Evolutionary conservation across 2,888 invertebrate species (phyloP), one percentile per base, ranked within the genome.

Genomic region (Lasioglossum figueresi): DNA sequence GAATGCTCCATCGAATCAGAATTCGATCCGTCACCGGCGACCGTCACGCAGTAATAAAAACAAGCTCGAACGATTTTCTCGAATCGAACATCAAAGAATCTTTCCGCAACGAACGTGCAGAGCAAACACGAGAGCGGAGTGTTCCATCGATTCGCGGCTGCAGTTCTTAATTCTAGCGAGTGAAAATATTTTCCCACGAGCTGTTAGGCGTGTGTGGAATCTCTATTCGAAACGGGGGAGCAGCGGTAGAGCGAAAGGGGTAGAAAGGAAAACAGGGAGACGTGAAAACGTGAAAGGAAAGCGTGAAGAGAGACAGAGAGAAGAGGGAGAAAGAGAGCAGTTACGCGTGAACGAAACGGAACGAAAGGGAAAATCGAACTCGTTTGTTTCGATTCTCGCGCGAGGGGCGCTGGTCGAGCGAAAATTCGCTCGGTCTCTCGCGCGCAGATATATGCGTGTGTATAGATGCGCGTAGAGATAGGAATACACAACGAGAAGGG

Each of bases 81-180:
- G 56, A 56, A 56, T 56, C 1, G 56, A 56, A 56, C n/a, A n/a
- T n/a, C n/a, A 56, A 56, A 10, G n/a, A 56, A n/a, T 56, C n/a
- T n/a, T n/a, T 56, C 12, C 10, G n/a, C 52, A 56, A n/a, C 56
- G 56, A 56, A 56, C n/a, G 56, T 10, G 56, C n/a, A n/a, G 23
- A 56, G 56, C n/a, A n/a, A n/a, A 56, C 56, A n/a, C 4, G 56
- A n/a, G 56, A n/a, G 56, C n/a, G 56, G 12, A 56, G n/a, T 23
- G 27, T 45, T 48, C 75, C 85, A 31, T 81, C 81, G 68, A 73
- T 73, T 59, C 56, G n/a, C 31, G 85, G 68, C 37, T 37, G 19
- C 56, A 68, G 76, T 4, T 63, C 14, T 70, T 77, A 76, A 71
- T 71, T 45, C 45, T 81, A 77, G 37, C 48, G 70, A 75, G 74